These are phyloP conservation scores for Hyposoter didymator DNA, from an alignment of 2,888 invertebrate genomes.

Conservation along the genomic window DNA sequence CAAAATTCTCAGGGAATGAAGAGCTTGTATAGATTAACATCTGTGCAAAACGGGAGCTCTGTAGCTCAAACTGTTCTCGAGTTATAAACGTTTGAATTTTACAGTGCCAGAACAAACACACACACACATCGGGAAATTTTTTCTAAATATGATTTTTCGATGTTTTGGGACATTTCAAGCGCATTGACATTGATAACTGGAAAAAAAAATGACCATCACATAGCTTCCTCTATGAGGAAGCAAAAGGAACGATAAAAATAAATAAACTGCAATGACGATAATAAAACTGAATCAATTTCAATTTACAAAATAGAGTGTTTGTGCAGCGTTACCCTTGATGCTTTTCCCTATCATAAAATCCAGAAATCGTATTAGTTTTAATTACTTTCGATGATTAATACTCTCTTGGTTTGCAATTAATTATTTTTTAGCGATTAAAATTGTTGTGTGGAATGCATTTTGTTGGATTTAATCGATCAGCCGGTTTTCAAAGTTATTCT, in stretches of 20 bases:
- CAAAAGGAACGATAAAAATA: not conserved
- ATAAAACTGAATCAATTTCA: not conserved
- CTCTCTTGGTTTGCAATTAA: not conserved
- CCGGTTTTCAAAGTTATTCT: conserved; percentile 1
- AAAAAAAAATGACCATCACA: no score
- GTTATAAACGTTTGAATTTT: no score
- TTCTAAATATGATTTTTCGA: no score
- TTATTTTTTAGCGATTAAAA: not conserved
- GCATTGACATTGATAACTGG: no score
- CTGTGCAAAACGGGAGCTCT: no score
- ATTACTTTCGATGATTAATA: not conserved
- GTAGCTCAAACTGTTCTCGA: no score
- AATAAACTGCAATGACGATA: not conserved
- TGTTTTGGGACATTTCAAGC: no score
- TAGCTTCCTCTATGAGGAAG: no score
- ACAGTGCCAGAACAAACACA: no score
- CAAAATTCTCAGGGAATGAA: no score
- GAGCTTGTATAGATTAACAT: no score
- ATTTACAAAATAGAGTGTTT: not conserved
- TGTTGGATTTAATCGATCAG: not conserved
- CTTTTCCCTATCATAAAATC: not conserved
- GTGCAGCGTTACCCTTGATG: not conserved
- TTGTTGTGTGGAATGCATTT: not conserved
- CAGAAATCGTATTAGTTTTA: not conserved
- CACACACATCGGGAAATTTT: no score